These are phyloP conservation scores for Hoplodrina blanda DNA, from an alignment of 2,888 invertebrate genomes.

Conservation along the genomic window DNA sequence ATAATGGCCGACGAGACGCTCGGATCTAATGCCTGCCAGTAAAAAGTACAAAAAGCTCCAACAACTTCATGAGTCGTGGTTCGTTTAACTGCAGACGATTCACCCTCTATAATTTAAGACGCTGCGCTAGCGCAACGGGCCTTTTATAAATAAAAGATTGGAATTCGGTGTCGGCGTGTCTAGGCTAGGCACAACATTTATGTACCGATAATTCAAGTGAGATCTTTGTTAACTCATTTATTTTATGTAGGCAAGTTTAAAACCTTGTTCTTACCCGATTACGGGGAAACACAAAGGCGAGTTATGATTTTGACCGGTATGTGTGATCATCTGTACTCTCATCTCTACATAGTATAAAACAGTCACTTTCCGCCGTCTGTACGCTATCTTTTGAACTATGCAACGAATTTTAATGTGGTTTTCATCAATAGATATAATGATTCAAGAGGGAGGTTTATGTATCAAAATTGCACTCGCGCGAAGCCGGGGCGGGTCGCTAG, in stretches of 20 bases:
- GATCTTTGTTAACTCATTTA: conserved; percentile 27
- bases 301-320: too few species aligned
- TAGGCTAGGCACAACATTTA: conserved; percentile 52
- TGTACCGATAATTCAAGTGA: conserved; percentile 42
- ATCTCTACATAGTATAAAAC: too few species aligned
- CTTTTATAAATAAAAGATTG: conserved; percentile 70
- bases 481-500: too few species aligned
- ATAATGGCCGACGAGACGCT: conserved; percentile 65
- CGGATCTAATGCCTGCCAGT: conserved; percentile 65
- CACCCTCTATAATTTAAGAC: conserved; percentile 73
- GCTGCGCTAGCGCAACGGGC: conserved; percentile 61
- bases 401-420: too few species aligned
- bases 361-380: too few species aligned
- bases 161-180: conserved; percentile 61
- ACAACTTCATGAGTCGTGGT: conserved; percentile 77
- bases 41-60: conserved; percentile 69
- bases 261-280: not conserved
- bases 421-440: too few species aligned
- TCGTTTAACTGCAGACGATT: conserved; percentile 69
- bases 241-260: conserved; percentile 4
- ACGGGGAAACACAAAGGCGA: too few species aligned
- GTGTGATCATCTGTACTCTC: too few species aligned
- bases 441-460: too few species aligned
- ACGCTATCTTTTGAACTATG: too few species aligned
- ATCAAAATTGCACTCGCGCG: too few species aligned